Evolutionary conservation across 2,888 invertebrate genomes (phyloP).

Genomic region (Mesochorus sp.): DNA sequence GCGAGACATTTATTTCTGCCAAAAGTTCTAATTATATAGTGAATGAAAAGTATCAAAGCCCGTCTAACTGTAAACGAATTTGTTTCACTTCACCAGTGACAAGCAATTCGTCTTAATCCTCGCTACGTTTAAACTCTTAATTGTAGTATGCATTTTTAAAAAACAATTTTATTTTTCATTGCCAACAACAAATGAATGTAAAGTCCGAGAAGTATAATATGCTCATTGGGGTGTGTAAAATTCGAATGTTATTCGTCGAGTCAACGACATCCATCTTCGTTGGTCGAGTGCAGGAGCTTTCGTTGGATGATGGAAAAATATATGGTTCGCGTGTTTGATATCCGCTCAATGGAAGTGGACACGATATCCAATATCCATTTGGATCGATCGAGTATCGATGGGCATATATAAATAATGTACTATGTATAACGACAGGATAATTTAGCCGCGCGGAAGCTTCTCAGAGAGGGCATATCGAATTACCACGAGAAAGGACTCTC

Average conservation of each 20-base stretch:
- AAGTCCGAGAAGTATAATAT: no score
- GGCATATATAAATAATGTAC: neutral
- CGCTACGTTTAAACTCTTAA: neutral
- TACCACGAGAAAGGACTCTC: constrained; percentile 16
- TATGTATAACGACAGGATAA: constrained; percentile 30
- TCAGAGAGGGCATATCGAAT: constrained; percentile 33
- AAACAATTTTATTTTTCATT: no score
- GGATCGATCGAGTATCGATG: constrained; percentile 15
- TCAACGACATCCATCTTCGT: no score
- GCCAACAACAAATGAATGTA: no score
- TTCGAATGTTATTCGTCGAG: no score
- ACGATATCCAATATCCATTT: constrained; percentile 34
- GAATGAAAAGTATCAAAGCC: neutral
- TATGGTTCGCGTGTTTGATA: neutral
- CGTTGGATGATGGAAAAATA: no score
- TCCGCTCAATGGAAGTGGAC: neutral
- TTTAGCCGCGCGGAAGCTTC: constrained; percentile 27
- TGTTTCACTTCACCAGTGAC: neutral
- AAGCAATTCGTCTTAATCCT: no score
- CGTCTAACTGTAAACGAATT: neutral
- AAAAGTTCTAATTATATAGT: neutral
- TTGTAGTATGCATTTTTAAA: neutral
- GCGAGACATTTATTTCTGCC: neutral
- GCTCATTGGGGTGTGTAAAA: no score
- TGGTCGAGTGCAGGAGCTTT: neutral